Percentiles rank a stretch among this genome's conserved stretches.
Conservation (phyloP, 2,113 vertebrate species). For the Alouatta palliata region DNA sequence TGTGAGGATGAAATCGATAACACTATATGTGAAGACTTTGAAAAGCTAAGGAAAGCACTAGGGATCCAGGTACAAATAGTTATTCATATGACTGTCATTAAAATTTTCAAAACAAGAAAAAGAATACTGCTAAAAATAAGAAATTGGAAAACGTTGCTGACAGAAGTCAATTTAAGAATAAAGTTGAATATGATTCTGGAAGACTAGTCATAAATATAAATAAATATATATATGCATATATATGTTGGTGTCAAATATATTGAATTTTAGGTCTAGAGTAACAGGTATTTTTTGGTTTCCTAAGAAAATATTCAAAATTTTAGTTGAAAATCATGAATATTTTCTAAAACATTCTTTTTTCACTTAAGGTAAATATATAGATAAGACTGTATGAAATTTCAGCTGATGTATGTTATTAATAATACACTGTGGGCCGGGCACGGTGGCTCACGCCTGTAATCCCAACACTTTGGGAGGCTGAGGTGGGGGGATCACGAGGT, state of each 20-base stretch:
- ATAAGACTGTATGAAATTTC: not conserved
- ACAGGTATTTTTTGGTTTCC: not conserved
- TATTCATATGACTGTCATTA: not conserved
- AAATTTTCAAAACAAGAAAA: not conserved
- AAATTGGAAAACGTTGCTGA: not conserved
- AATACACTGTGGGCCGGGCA: too few relatives aligned
- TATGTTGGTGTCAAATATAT: not conserved
- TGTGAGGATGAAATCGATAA: not conserved
- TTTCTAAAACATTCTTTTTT: not conserved
- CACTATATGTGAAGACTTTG: not conserved
- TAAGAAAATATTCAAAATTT: slow-evolving; percentile 15
- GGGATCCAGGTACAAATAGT: not conserved
- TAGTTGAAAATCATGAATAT: not conserved
- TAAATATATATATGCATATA: too few relatives aligned
- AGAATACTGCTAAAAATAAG: not conserved
- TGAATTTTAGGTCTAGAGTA: not conserved
- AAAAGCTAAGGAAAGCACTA: not conserved
- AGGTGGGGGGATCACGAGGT: too few relatives aligned
- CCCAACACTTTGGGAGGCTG: too few relatives aligned
- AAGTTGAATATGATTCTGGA: not conserved
- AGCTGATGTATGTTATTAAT: not conserved
- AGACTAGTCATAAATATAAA: not conserved
- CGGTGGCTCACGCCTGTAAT: too few relatives aligned
- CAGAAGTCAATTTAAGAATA: not conserved
- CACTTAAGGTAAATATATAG: not conserved